Percentiles rank a stretch among this genome's conserved stretches.
These are phyloP conservation scores for Neuroterus valhalla DNA, from an alignment of 1,140 invertebrate species.

Conservation along the genomic window DNA sequence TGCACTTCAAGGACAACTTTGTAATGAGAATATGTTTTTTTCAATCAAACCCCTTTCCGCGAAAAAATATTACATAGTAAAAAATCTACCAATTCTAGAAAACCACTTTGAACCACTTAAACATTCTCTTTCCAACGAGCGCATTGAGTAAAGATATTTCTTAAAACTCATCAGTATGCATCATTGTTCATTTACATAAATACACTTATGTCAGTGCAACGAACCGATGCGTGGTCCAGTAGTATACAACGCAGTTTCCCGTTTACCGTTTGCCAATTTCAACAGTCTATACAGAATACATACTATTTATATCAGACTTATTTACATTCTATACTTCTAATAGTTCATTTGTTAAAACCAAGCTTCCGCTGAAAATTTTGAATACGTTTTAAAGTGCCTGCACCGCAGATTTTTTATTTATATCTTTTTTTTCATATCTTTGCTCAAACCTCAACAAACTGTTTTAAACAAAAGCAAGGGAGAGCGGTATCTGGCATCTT, in stretches of 20 bases:
- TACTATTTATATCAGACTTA: background rate
- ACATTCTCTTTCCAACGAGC: background rate
- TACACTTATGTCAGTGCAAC: background rate
- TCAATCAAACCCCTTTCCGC: too few species aligned
- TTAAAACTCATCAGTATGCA: background rate
- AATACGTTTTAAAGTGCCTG: background rate
- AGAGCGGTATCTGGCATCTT: background rate
- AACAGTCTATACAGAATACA: constrained; percentile 1
- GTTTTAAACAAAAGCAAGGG: background rate
- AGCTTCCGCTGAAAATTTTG: background rate
- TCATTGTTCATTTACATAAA: background rate
- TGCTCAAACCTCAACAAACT: background rate
- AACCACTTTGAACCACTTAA: too few species aligned
- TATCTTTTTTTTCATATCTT: background rate
- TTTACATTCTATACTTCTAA: background rate
- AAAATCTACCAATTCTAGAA: too few species aligned
- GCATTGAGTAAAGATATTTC: too few species aligned
- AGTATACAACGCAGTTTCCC: constrained; percentile 10
- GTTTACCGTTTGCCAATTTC: constrained; percentile 13
- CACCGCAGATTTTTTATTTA: background rate
- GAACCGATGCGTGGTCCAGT: constrained; percentile 2
- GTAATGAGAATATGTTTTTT: too few species aligned
- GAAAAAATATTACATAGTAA: too few species aligned
- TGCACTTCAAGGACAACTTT: too few species aligned
- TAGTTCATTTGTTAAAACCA: background rate